A percentile compares a stretch with the other conserved stretches of the same genome.
These are phyloP conservation scores for Gonioctena quinquepunctata DNA, from an alignment of 1,140 invertebrate species.

Conservation along the genomic window DNA sequence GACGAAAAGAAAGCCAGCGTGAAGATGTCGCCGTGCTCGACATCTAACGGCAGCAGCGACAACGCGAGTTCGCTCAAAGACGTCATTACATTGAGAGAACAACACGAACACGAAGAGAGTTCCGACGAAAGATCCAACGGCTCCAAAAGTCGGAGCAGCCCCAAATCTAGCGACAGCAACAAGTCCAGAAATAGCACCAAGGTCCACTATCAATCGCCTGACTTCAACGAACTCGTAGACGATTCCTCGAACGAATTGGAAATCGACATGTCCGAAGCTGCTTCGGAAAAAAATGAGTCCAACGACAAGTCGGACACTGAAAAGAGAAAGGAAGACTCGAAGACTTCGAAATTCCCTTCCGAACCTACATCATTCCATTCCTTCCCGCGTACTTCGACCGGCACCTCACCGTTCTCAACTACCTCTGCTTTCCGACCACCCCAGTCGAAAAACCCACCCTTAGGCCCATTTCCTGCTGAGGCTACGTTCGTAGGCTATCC, in stretches of 20 bases:
- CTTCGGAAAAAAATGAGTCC: conserved; percentile 52
- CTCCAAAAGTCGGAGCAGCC: conserved; percentile 23
- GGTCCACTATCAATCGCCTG: conserved; percentile 69
- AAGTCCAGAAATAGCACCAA: conserved; percentile 47
- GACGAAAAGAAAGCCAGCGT: conserved; percentile 74
- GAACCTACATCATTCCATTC: conserved; percentile 53
- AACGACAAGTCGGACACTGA: conserved; percentile 52
- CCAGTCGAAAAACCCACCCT: conserved; percentile 52
- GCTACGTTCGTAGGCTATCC: conserved; percentile 69
- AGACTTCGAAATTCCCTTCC: conserved; percentile 40
- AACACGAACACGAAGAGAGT: conserved; percentile 54
- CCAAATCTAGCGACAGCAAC: conserved; percentile 42
- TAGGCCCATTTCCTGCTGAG: conserved; percentile 66
- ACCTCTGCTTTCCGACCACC: conserved; percentile 78
- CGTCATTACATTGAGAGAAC: conserved; percentile 67
- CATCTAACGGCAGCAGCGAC: conserved; percentile 65
- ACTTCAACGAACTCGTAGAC: conserved; percentile 79
- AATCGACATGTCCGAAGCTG: conserved; percentile 75
- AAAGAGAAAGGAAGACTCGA: conserved; percentile 52
- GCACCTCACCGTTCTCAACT: conserved; percentile 55
- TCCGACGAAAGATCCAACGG: conserved; percentile 50
- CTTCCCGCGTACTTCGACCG: conserved; percentile 56
- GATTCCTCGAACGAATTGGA: conserved; percentile 79
- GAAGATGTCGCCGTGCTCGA: conserved; percentile 68
- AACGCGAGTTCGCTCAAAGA: conserved; percentile 65